Conservation (phyloP, 2,888 invertebrate genomes). For the Parelbella ahira region DNA sequence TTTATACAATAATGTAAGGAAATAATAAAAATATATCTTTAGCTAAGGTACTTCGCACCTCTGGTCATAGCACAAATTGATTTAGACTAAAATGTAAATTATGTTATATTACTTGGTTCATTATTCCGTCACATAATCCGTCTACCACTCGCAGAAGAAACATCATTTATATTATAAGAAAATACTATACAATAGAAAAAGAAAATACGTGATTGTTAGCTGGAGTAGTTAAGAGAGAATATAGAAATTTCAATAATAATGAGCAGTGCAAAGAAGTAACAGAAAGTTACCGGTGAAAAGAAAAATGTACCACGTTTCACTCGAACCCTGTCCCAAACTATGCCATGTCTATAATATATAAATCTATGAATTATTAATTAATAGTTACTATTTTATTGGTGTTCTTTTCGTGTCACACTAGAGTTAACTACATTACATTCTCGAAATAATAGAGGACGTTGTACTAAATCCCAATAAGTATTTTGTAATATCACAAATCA, state of each 20-base stretch:
- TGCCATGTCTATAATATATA: slow-evolving; percentile 36
- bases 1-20: slow-evolving; percentile 50
- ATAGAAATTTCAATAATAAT: no score
- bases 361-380: slow-evolving; percentile 36
- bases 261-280: slow-evolving; percentile 12
- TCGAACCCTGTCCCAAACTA: slow-evolving; percentile 38
- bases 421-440: slow-evolving; percentile 63
- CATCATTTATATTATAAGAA: not conserved
- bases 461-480: slow-evolving; percentile 70
- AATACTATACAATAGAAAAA: slow-evolving; percentile 1
- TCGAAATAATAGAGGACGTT: slow-evolving; percentile 70
- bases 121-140: slow-evolving; percentile 29
- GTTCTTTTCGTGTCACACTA: slow-evolving; percentile 71
- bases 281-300: slow-evolving; percentile 3
- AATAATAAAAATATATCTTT: slow-evolving; percentile 54
- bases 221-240: no score
- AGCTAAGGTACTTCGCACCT: slow-evolving; percentile 49
- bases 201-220: no score
- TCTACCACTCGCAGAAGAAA: slow-evolving; percentile 22
- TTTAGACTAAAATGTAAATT: slow-evolving; percentile 41
- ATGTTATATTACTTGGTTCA: slow-evolving; percentile 41
- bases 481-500: slow-evolving; percentile 78
- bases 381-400: slow-evolving; percentile 69
- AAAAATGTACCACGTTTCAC: slow-evolving; percentile 26
- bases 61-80: slow-evolving; percentile 36